A percentile compares a stretch with the other conserved stretches of the same genome.
Evolutionary conservation across 2,888 invertebrate genomes (phyloP).

Genomic region (Microchrysa polita): DNA sequence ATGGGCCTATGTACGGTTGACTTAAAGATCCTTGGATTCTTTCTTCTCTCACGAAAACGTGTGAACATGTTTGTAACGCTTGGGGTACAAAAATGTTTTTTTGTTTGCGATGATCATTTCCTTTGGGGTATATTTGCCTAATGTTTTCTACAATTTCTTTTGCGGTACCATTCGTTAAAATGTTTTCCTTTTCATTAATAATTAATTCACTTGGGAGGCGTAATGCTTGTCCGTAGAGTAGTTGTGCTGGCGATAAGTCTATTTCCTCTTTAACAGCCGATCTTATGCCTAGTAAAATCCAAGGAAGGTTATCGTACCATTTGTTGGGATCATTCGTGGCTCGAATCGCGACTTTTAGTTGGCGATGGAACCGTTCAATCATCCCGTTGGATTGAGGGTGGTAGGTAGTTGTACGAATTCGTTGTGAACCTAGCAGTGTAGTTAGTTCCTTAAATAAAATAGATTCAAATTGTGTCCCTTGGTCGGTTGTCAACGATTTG

Average conservation of each 20-base stretch:
- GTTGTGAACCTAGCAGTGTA: not conserved
- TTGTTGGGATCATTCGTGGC: not conserved
- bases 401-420: conserved; percentile 17
- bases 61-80: too few species aligned
- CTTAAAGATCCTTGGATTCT: too few species aligned
- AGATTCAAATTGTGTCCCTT: not conserved
- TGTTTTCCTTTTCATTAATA: too few species aligned
- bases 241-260: conserved; percentile 42
- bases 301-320: conserved; percentile 19
- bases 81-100: too few species aligned
- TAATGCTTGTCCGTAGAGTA: conserved; percentile 42
- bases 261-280: conserved; percentile 43
- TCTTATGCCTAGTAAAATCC: conserved; percentile 45
- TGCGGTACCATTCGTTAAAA: too few species aligned
- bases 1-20: too few species aligned
- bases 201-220: not conserved
- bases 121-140: too few species aligned
- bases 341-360: conserved; percentile 34
- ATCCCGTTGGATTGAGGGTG: conserved; percentile 47
- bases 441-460: not conserved
- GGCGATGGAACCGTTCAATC: conserved; percentile 45
- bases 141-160: too few species aligned
- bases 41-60: too few species aligned
- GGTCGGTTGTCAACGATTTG: not conserved
- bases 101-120: too few species aligned